phyloP scores from a whole-genome alignment of 1,140 invertebrate genomes.

The Neodiprion pinetum region DNA sequence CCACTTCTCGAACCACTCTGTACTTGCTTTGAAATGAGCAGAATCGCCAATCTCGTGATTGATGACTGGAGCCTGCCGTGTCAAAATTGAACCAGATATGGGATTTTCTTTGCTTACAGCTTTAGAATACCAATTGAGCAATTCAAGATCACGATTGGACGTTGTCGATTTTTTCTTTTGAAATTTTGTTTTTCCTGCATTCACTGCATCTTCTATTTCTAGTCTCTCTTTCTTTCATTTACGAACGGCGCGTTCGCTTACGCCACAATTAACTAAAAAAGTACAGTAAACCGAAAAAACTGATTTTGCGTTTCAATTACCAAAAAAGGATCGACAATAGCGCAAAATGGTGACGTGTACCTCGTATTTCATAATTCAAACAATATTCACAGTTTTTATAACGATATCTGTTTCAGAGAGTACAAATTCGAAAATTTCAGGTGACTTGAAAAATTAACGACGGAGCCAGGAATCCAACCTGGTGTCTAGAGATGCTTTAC shows the following conservation, averaged over 20 bases:
- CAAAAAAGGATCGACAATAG: no score
- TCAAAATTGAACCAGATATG: background rate
- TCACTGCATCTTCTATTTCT: background rate
- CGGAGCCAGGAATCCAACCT: no score
- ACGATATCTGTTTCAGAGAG: no score
- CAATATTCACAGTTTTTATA: no score
- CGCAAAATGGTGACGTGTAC: no score
- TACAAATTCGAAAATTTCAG: no score
- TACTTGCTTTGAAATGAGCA: conserved; percentile 15
- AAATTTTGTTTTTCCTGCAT: background rate
- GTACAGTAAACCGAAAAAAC: no score
- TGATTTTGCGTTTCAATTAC: no score
- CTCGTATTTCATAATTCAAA: no score
- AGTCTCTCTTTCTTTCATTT: background rate
- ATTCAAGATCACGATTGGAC: background rate
- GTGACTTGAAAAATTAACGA: no score
- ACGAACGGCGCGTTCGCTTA: background rate
- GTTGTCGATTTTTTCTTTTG: background rate
- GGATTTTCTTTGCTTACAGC: background rate
- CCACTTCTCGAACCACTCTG: conserved; percentile 10
- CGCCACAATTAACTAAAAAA: background rate
- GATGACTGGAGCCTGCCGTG: conserved; percentile 8
- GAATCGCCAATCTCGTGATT: conserved; percentile 5
- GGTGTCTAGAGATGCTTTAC: no score
- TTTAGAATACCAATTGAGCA: background rate